These are phyloP conservation scores for Lepidurus apus DNA, from an alignment of 1,140 invertebrate genomes.

Conservation along the genomic window DNA sequence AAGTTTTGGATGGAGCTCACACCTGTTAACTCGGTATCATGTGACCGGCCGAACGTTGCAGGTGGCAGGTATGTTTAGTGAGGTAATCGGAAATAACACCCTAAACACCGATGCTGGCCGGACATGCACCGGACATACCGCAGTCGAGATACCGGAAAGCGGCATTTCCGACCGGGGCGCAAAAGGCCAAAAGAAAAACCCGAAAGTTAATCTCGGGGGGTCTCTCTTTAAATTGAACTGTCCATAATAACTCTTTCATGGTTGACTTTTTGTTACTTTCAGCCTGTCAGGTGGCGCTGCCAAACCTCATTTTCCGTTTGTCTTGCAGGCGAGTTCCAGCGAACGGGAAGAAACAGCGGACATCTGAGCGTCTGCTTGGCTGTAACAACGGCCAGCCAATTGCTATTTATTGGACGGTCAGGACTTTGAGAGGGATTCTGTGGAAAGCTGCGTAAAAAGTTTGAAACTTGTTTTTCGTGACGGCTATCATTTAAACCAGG, in stretches of 20 bases:
- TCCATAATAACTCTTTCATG: constrained; percentile 15
- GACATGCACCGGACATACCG: constrained; percentile 8
- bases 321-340: not conserved
- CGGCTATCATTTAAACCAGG: not conserved
- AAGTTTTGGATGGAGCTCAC: not conserved
- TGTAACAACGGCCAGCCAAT: not conserved
- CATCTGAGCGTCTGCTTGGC: not conserved
- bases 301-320: not conserved
- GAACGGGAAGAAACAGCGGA: not conserved
- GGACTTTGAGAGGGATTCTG: not conserved
- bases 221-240: constrained; percentile 7
- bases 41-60: not conserved
- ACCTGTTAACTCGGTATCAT: constrained; percentile 17
- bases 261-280: not conserved
- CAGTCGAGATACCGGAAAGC: constrained; percentile 19
- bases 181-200: not conserved
- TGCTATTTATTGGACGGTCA: not conserved
- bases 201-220: not conserved
- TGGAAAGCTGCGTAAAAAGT: not conserved
- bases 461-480: not conserved
- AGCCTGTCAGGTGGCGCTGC: not conserved
- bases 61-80: constrained; percentile 16
- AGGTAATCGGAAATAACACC: constrained; percentile 18
- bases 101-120: not conserved
- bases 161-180: constrained; percentile 4